Base-by-base conservation (phyloP, 2,888 invertebrate species). In the Bembecia ichneumoniformis region DNA sequence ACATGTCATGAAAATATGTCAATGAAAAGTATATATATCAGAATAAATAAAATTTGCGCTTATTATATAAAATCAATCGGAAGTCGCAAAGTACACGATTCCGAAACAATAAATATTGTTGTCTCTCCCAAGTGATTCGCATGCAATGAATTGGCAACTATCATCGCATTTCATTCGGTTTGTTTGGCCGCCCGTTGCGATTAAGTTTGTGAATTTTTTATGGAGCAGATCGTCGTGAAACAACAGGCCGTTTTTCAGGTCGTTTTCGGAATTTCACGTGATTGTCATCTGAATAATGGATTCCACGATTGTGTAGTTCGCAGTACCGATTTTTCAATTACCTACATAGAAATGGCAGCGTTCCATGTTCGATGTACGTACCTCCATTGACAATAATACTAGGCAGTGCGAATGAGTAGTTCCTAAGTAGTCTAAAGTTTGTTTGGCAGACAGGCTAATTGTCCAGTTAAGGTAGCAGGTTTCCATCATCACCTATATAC, bases 231-330 rank as follows among this genome's bases (percentile, higher is more conserved):
- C 76, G 81, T 79, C 74, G 80, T 72, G 68, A 56, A 79, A 82
- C 82, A 83, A 80, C 76, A 73, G 73, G 49, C 56, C 73, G 79
- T 81, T 84, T 81, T 83, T 79, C 77, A 68, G 67, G 61, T 78
- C 81, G 82, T 81, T 86, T 84, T 84, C 73, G 67, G 71, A 76
- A 82, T 67, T 80, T 69, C 77, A 76, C 79, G 64, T 82, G 82
- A 86, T 84, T 86, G 84, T 82, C 74, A 60, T 60, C 60, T 86
- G 79, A 87, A 87, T 87, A 81, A 82, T 84, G 65, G 57, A 86
- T 72, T 54, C 54, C 55, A 56, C 51, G 57, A 59, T 58, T 68
- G 63, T 68, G 65, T 80, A 77, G 78, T 78, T 78, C 68, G 74
- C 69, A 28, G 44, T 66, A 66, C 59, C 68, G 71, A 82, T 77